Percentiles rank a stretch among this genome's conserved stretches.
These are phyloP conservation scores for Condylura cristata DNA, from an alignment of 2,113 vertebrate genomes.

Conservation along the genomic window DNA sequence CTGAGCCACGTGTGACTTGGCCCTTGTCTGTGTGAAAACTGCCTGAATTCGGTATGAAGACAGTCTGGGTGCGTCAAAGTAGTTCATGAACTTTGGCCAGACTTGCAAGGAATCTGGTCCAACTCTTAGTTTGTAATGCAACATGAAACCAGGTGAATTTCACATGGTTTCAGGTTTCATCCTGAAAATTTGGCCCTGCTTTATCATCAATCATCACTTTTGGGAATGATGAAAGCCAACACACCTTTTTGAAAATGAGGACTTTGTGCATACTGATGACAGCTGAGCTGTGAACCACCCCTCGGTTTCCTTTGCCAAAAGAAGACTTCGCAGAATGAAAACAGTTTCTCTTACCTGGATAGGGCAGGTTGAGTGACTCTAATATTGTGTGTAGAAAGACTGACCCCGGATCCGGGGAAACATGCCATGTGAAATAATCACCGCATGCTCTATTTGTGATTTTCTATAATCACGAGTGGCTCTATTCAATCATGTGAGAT, in stretches of 20 bases:
- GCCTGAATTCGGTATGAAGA: slow-evolving; percentile 66
- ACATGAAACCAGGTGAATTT: slow-evolving; percentile 79
- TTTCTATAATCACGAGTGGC: too few species aligned
- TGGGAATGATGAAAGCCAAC: slow-evolving; percentile 78
- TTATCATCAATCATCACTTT: slow-evolving; percentile 78
- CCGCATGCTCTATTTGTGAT: too few species aligned
- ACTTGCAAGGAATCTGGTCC: slow-evolving; percentile 66
- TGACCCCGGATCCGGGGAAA: neutral
- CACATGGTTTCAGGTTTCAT: slow-evolving; percentile 77
- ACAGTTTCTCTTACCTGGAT: slow-evolving; percentile 63
- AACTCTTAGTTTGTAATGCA: slow-evolving; percentile 72
- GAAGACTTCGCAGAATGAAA: slow-evolving; percentile 60
- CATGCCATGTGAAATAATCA: slow-evolving; percentile 35
- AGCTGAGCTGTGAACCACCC: slow-evolving; percentile 63
- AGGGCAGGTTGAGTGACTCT: slow-evolving; percentile 54
- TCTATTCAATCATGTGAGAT: slow-evolving; percentile 56
- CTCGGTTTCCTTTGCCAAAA: slow-evolving; percentile 58
- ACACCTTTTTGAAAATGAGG: slow-evolving; percentile 77
- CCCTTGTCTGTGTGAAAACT: slow-evolving; percentile 67
- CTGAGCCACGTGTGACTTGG: slow-evolving; percentile 57
- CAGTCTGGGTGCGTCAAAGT: slow-evolving; percentile 71
- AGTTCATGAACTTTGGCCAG: slow-evolving; percentile 80
- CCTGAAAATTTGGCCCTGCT: slow-evolving; percentile 66
- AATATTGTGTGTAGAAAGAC: slow-evolving; percentile 56
- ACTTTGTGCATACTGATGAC: slow-evolving; percentile 62